These are phyloP conservation scores for Tuta absoluta DNA, from an alignment of 2,888 invertebrate species.

Conservation along the genomic window DNA sequence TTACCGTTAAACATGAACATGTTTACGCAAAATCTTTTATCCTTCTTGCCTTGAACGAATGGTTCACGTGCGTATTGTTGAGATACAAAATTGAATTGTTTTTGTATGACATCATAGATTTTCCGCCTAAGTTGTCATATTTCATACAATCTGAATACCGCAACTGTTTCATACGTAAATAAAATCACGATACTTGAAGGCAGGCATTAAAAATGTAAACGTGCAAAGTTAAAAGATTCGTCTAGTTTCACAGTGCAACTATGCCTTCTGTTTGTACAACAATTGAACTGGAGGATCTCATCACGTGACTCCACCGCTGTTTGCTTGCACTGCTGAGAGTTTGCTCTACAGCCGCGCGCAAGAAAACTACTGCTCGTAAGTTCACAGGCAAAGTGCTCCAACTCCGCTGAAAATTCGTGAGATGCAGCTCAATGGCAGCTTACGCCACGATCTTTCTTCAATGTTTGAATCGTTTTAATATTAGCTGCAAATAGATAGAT, in stretches of 20 bases:
- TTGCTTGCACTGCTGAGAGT: conserved; percentile 18
- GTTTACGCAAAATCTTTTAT: too few relatives aligned
- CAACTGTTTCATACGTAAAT: too few relatives aligned
- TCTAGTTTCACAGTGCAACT: not conserved
- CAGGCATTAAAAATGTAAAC: not conserved
- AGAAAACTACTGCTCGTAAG: conserved; percentile 22
- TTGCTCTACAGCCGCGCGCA: not conserved
- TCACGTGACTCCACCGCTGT: conserved; percentile 21
- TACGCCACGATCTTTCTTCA: conserved; percentile 9
- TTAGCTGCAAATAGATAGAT: conserved; percentile 1
- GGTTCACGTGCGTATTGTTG: too few relatives aligned
- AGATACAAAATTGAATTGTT: too few relatives aligned
- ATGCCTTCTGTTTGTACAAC: conserved; percentile 21
- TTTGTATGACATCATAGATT: too few relatives aligned
- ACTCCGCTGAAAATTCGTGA: conserved; percentile 16
- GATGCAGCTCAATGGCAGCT: conserved; percentile 15
- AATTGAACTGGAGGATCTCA: conserved; percentile 25
- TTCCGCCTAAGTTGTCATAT: too few relatives aligned
- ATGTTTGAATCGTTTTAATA: conserved; percentile 2
- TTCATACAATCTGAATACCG: too few relatives aligned
- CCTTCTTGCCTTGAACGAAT: too few relatives aligned
- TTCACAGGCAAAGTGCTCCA: conserved; percentile 21
- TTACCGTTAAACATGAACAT: too few relatives aligned
- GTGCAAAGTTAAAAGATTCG: not conserved
- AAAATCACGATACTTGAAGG: too few relatives aligned